Conservation (phyloP, 2,888 invertebrate species). For the Lasioglossum figueresi region DNA sequence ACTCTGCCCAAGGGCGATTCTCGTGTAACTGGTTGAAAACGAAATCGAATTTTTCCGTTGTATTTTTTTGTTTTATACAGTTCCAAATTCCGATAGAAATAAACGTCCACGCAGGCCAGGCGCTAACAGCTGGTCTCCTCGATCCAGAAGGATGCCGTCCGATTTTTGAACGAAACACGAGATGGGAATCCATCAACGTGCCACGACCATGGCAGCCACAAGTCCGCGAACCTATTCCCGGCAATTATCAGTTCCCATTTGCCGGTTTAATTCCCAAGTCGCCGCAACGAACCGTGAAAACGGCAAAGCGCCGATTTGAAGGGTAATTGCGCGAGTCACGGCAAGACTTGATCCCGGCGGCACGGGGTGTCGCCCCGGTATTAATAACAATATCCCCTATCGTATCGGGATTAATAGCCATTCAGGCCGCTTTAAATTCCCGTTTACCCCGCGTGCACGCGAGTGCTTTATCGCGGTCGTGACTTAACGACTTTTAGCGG, state of each 20-base stretch:
- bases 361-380: neutral
- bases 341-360: conserved; percentile 17
- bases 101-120: neutral
- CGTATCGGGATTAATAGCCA: conserved; percentile 12
- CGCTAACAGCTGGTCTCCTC: neutral
- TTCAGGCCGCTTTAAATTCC: conserved; percentile 31
- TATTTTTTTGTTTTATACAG: neutral
- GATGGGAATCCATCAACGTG: neutral
- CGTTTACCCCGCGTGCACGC: conserved; percentile 25
- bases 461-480: conserved; percentile 33
- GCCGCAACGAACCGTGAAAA: conserved; percentile 2
- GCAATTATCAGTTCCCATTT: conserved; percentile 1
- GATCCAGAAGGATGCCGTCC: neutral
- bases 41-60: too few relatives aligned
- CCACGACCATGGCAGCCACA: neutral
- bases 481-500: conserved; percentile 49
- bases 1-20: neutral
- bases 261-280: conserved; percentile 4
- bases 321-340: conserved; percentile 36
- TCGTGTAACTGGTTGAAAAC: neutral
- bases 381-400: conserved; percentile 30
- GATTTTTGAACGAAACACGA: neutral
- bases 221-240: neutral
- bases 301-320: neutral
- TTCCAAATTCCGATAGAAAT: neutral